Evolutionary conservation across 2,888 invertebrate species (phyloP).

Genomic region (Keiferia lycopersicella): DNA sequence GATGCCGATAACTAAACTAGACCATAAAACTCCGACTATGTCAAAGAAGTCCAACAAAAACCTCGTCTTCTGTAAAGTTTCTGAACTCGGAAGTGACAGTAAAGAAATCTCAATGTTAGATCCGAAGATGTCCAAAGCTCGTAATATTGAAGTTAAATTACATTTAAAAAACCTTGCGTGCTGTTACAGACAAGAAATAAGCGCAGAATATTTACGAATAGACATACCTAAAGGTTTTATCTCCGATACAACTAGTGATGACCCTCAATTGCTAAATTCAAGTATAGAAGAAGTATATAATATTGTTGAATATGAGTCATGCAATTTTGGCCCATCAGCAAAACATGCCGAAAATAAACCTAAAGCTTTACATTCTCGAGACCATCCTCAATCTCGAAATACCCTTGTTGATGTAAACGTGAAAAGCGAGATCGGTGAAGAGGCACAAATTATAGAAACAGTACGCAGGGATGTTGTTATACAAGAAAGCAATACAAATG

Average conservation of each 20-base stretch:
- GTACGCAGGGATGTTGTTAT: slow-evolving; percentile 50
- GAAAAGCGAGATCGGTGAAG: slow-evolving; percentile 41
- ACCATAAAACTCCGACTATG: slow-evolving; percentile 29
- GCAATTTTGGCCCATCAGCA: neutral
- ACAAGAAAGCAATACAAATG: slow-evolving; percentile 52
- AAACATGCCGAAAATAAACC: neutral
- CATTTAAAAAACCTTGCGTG: slow-evolving; percentile 50
- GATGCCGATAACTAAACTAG: slow-evolving; percentile 53
- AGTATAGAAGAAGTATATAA: slow-evolving; percentile 68
- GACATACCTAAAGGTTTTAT: slow-evolving; percentile 67
- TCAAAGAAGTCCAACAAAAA: slow-evolving; percentile 27
- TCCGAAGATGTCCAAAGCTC: slow-evolving; percentile 57
- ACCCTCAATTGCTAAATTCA: slow-evolving; percentile 42
- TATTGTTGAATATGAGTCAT: slow-evolving; percentile 56
- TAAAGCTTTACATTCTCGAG: slow-evolving; percentile 28
- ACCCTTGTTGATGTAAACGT: slow-evolving; percentile 48
- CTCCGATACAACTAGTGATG: slow-evolving; percentile 49
- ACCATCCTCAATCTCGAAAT: slow-evolving; percentile 39
- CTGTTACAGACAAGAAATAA: slow-evolving; percentile 39
- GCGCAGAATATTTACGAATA: slow-evolving; percentile 59
- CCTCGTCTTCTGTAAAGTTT: neutral
- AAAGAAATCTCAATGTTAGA: slow-evolving; percentile 48
- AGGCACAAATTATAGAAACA: slow-evolving; percentile 46
- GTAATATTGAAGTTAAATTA: slow-evolving; percentile 58
- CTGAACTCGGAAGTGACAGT: slow-evolving; percentile 25